Percentiles rank a stretch among this genome's conserved stretches.
phyloP scores from a whole-genome alignment of 2,113 vertebrate species.

The Tyrannus savana region DNA sequence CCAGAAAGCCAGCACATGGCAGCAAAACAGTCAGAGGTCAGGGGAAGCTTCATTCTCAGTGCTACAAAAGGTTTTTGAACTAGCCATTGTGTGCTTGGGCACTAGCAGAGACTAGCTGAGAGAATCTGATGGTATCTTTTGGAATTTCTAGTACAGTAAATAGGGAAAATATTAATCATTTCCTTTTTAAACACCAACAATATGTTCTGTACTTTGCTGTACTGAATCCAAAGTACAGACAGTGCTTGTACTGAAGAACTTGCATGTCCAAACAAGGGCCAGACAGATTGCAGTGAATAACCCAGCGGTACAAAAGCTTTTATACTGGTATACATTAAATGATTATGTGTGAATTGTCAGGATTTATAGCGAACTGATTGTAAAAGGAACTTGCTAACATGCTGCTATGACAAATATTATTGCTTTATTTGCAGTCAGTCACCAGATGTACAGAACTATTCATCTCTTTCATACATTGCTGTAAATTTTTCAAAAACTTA shows the following conservation, averaged over 20 bases:
- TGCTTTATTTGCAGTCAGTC: background rate
- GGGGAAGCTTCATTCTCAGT: background rate
- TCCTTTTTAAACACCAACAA: slow-evolving; percentile 33
- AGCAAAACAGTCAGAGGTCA: background rate
- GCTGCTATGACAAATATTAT: background rate
- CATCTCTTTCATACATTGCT: background rate
- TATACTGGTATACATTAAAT: background rate
- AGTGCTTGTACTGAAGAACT: slow-evolving; percentile 20
- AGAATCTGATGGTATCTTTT: background rate
- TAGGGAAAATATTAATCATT: slow-evolving; percentile 25
- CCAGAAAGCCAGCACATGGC: background rate
- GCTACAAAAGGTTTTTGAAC: background rate
- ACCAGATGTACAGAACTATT: background rate
- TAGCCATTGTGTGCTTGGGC: background rate
- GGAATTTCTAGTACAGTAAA: background rate
- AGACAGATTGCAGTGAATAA: background rate
- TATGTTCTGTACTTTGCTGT: slow-evolving; percentile 5
- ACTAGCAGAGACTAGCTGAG: background rate
- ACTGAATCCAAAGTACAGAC: slow-evolving; percentile 33
- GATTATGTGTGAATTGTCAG: background rate
- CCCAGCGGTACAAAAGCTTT: background rate
- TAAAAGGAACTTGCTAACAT: background rate
- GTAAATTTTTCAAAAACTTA: background rate
- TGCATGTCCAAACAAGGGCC: slow-evolving; percentile 11
- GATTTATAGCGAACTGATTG: background rate